phyloP scores from a whole-genome alignment of 2,797 vertebrate species.

The Austrolebias charrua region DNA sequence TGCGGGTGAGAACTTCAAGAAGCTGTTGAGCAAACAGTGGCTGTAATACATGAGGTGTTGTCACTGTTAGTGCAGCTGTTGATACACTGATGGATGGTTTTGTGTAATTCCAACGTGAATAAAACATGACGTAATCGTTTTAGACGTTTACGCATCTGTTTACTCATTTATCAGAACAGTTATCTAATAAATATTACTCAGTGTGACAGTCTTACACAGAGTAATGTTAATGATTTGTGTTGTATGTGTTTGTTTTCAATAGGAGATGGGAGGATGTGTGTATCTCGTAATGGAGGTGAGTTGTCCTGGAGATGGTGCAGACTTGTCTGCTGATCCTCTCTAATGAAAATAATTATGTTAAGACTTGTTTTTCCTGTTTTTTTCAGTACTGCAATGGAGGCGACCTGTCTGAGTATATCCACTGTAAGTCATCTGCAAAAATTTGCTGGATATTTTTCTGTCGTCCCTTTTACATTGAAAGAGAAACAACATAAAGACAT shows the following conservation, averaged over 20 bases:
- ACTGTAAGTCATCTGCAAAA: conserved; percentile 84
- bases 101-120: background rate
- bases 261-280: conserved; percentile 94
- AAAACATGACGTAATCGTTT: background rate
- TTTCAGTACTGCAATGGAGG: conserved; percentile 97
- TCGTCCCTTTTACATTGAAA: conserved; percentile 1
- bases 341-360: background rate
- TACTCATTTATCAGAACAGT: background rate
- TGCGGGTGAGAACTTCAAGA: conserved; percentile 18
- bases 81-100: conserved; percentile 17
- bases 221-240: conserved; percentile 6
- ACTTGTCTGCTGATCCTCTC: conserved; percentile 6
- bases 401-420: conserved; percentile 96
- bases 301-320: background rate
- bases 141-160: background rate
- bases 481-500: background rate
- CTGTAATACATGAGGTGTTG: conserved; percentile 22
- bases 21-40: conserved; percentile 20
- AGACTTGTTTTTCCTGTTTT: conserved; percentile 28
- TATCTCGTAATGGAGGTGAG: conserved; percentile 99
- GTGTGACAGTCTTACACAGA: too few species aligned
- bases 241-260: conserved; percentile 42
- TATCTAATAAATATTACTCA: background rate
- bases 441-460: conserved; percentile 8
- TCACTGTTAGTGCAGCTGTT: conserved; percentile 32